Evolutionary conservation across 2,888 invertebrate species (phyloP).

Genomic region (Sinodicranocentrus sp.): DNA sequence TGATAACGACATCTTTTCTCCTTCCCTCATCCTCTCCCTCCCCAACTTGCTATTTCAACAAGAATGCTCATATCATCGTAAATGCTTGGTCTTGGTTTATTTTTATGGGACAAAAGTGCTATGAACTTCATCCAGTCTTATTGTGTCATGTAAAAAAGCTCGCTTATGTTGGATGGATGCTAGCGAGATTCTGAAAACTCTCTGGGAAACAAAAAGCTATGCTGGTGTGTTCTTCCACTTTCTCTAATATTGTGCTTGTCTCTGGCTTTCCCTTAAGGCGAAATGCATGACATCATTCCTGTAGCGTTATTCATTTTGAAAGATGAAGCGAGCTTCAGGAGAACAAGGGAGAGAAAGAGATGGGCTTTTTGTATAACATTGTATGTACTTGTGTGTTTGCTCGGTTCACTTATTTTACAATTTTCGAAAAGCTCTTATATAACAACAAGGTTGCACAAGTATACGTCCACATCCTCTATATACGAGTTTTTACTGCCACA

Average conservation of each 20-base stretch:
- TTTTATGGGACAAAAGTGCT: slow-evolving; percentile 44
- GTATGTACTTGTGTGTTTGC: neutral
- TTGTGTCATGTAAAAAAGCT: slow-evolving; percentile 10
- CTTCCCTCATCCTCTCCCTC: neutral
- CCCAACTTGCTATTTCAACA: neutral
- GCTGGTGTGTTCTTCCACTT: neutral
- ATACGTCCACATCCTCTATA: too few species aligned
- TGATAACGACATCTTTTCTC: slow-evolving; percentile 31
- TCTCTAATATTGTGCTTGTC: neutral
- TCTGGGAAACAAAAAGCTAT: neutral
- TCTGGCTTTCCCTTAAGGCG: slow-evolving; percentile 23
- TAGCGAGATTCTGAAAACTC: too few species aligned
- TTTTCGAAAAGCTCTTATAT: slow-evolving; percentile 23
- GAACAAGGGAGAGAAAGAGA: slow-evolving; percentile 6
- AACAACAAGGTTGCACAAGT: too few species aligned
- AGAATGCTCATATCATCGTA: neutral
- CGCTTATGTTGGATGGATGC: too few species aligned
- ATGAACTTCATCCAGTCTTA: slow-evolving; percentile 34
- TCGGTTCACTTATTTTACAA: slow-evolving; percentile 47
- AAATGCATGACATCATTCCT: slow-evolving; percentile 4
- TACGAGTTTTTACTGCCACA: too few species aligned
- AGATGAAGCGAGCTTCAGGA: slow-evolving; percentile 34
- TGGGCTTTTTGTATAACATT: neutral
- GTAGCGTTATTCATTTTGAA: slow-evolving; percentile 5
- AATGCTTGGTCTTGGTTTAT: slow-evolving; percentile 27